Evolutionary conservation across 2,888 invertebrate genomes (phyloP).

Genomic region (Macropis europaea): DNA sequence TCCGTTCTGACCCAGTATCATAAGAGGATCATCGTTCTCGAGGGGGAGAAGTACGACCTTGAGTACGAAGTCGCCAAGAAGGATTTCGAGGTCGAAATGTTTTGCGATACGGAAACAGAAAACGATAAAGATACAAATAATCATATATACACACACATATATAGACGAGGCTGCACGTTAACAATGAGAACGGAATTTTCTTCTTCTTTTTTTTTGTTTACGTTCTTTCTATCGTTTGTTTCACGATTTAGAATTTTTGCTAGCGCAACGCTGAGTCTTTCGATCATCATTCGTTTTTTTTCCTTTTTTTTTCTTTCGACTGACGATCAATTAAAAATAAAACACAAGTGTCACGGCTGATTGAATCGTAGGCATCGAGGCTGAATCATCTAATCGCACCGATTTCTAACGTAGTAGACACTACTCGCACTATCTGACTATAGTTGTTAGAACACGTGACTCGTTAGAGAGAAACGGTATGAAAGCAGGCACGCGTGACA

Average conservation of each 20-base stretch:
- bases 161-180: slow-evolving; percentile 31
- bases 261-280: slow-evolving; percentile 25
- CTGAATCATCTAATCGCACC: slow-evolving; percentile 48
- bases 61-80: slow-evolving; percentile 97
- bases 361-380: slow-evolving; percentile 39
- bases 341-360: slow-evolving; percentile 34
- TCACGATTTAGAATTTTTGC: slow-evolving; percentile 20
- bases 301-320: not conserved
- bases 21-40: slow-evolving; percentile 90
- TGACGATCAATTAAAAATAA: slow-evolving; percentile 7
- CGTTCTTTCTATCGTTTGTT: slow-evolving; percentile 1
- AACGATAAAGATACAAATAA: slow-evolving; percentile 21
- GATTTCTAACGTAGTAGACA: slow-evolving; percentile 54
- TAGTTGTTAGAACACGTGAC: slow-evolving; percentile 23
- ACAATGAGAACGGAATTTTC: slow-evolving; percentile 18
- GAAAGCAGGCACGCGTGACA: slow-evolving; percentile 44
- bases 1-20: slow-evolving; percentile 89
- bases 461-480: not conserved
- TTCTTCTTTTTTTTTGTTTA: slow-evolving; percentile 9
- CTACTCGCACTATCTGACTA: slow-evolving; percentile 25
- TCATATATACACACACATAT: too few species aligned
- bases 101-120: slow-evolving; percentile 46
- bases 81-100: slow-evolving; percentile 91
- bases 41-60: slow-evolving; percentile 98
- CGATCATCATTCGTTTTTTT: not conserved